phyloP scores from a whole-genome alignment of 1,140 invertebrate species.

The Drosophila subobscura region DNA sequence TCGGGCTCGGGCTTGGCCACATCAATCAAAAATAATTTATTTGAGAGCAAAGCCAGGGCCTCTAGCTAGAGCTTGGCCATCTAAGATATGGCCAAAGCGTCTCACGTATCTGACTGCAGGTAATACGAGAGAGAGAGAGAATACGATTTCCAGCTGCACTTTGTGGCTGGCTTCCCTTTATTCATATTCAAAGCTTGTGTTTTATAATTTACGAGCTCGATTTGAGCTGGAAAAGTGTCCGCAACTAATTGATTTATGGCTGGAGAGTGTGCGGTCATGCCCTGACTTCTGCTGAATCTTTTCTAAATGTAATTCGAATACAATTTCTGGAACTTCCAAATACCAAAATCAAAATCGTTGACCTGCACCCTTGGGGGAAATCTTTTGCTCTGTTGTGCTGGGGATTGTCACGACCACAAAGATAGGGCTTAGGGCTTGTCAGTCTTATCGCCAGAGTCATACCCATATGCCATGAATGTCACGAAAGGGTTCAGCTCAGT shows the following conservation, averaged over 20 bases:
- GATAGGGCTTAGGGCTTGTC: slow-evolving; percentile 52
- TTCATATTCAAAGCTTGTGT: slow-evolving; percentile 35
- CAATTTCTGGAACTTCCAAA: slow-evolving; percentile 23
- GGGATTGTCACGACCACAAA: slow-evolving; percentile 37
- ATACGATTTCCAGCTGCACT: slow-evolving; percentile 44
- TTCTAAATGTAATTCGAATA: slow-evolving; percentile 3
- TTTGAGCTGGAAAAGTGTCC: slow-evolving; percentile 58
- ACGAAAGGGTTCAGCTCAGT: slow-evolving; percentile 32
- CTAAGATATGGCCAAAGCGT: slow-evolving; percentile 50
- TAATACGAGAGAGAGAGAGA: slow-evolving; percentile 13
- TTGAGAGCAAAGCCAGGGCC: slow-evolving; percentile 55
- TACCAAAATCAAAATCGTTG: background rate
- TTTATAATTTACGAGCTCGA: slow-evolving; percentile 73
- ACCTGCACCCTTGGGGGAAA: background rate
- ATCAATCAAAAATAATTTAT: slow-evolving; percentile 79
- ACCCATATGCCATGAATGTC: background rate
- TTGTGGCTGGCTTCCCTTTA: slow-evolving; percentile 16
- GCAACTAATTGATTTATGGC: slow-evolving; percentile 74
- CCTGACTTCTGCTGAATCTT: slow-evolving; percentile 7
- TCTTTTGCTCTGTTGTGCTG: slow-evolving; percentile 31
- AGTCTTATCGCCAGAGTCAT: slow-evolving; percentile 16
- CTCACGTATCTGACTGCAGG: slow-evolving; percentile 37
- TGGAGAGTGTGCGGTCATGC: slow-evolving; percentile 1
- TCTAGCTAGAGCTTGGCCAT: slow-evolving; percentile 45
- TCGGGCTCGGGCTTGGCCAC: slow-evolving; percentile 51